Evolutionary conservation across 1,140 invertebrate genomes (phyloP).

Genomic region (Achroia grisella): DNA sequence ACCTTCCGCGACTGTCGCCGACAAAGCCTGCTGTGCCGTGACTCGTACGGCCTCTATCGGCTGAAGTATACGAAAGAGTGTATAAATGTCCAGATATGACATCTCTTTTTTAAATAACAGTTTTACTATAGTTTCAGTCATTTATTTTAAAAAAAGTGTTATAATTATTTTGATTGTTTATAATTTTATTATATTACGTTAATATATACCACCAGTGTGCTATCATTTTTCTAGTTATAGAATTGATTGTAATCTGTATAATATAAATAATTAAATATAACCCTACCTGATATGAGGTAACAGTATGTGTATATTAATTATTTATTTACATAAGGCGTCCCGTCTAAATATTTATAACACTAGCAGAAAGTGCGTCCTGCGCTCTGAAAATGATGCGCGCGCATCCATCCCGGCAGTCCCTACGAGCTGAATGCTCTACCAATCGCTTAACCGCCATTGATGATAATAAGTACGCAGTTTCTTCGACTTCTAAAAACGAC

Average conservation of each 20-base stretch:
- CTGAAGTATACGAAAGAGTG: constrained; percentile 38
- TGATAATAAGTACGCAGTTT: background rate
- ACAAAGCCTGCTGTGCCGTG: constrained; percentile 57
- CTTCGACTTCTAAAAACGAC: no score
- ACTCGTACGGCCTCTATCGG: constrained; percentile 55
- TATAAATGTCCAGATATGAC: constrained; percentile 32
- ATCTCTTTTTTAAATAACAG: background rate
- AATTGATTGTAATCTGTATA: no score
- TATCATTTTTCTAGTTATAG: no score
- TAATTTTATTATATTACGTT: no score
- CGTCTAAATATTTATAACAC: constrained; percentile 49
- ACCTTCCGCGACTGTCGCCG: constrained; percentile 49
- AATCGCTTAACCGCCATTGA: constrained; percentile 14
- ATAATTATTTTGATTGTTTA: no score
- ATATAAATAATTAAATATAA: no score
- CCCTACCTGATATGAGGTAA: no score
- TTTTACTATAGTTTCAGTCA: no score
- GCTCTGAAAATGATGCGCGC: constrained; percentile 64
- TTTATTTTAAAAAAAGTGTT: no score
- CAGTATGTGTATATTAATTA: no score
- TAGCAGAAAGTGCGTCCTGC: constrained; percentile 52
- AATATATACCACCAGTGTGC: no score
- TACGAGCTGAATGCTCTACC: constrained; percentile 13
- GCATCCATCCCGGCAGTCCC: constrained; percentile 36
- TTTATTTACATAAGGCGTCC: constrained; percentile 1